Conservation (phyloP, 1,140 invertebrate genomes). For the Pachypsylla venusta region DNA sequence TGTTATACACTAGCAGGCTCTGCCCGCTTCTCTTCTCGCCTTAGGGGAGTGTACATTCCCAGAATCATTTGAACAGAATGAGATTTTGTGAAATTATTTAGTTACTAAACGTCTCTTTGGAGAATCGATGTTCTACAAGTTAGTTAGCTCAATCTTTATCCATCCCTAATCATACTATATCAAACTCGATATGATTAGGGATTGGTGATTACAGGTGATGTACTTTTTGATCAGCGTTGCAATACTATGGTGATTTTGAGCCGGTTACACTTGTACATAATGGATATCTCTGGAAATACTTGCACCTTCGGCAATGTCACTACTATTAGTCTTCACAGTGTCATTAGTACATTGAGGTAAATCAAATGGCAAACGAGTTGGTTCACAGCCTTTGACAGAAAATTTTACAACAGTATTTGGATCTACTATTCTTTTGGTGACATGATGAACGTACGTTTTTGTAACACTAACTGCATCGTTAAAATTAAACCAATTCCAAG, state of each 20-base stretch:
- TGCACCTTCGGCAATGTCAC: not conserved
- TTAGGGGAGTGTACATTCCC: too few relatives aligned
- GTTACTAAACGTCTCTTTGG: too few relatives aligned
- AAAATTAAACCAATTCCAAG: not conserved
- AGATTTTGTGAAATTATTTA: too few relatives aligned
- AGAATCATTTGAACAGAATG: too few relatives aligned
- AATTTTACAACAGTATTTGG: conserved; percentile 21
- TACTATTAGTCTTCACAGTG: not conserved
- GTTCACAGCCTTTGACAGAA: conserved; percentile 20
- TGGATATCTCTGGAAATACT: conserved; percentile 9
- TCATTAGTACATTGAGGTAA: conserved; percentile 16
- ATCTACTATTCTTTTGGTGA: not conserved
- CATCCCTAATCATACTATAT: too few relatives aligned
- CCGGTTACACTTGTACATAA: not conserved
- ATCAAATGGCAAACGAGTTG: conserved; percentile 21
- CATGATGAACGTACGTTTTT: not conserved
- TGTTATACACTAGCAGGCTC: too few relatives aligned
- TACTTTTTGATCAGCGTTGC: too few relatives aligned
- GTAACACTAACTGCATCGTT: not conserved
- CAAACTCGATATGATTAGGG: too few relatives aligned
- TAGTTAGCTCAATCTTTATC: not conserved
- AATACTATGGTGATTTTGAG: not conserved
- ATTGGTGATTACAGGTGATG: too few relatives aligned
- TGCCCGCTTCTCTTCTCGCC: too few relatives aligned
- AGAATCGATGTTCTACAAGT: not conserved